phyloP scores from a whole-genome alignment of 2,888 invertebrate species.

The Ophion ellenae region DNA sequence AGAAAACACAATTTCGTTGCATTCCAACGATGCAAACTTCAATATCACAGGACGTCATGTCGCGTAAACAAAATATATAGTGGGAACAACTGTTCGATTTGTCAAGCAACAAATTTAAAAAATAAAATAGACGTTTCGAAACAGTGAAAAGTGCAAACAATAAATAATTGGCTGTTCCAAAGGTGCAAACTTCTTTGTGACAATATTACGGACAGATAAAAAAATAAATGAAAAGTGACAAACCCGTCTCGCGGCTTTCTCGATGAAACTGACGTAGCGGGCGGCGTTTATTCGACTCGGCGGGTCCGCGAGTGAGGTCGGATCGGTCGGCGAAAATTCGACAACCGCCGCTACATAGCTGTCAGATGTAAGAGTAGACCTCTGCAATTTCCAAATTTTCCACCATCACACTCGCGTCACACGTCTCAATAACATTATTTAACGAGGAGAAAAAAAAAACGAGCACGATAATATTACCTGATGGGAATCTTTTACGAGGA shows the following conservation, averaged over 20 bases:
- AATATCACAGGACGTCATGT: no score
- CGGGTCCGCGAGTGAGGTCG: conserved; percentile 38
- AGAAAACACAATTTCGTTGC: no score
- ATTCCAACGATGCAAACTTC: no score
- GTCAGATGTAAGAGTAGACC: conserved; percentile 64
- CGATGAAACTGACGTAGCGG: conserved; percentile 68
- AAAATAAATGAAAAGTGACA: conserved; percentile 35
- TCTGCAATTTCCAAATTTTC: conserved; percentile 50
- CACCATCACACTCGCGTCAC: not conserved
- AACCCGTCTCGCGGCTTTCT: conserved; percentile 70
- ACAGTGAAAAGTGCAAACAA: no score
- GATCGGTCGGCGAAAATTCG: conserved; percentile 70
- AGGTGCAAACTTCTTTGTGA: no score
- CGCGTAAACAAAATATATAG: no score
- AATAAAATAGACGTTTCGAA: no score
- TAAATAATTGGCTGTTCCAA: no score
- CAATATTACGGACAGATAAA: not conserved
- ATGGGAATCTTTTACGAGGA: not conserved
- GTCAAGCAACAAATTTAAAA: no score
- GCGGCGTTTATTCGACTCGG: conserved; percentile 65
- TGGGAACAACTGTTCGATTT: no score
- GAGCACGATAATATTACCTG: not conserved
- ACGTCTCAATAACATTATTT: not conserved
- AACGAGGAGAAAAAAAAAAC: not conserved
- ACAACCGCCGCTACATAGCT: conserved; percentile 76